Conservation (phyloP, 2,797 vertebrate species). For the Loriculus beryllinus region DNA sequence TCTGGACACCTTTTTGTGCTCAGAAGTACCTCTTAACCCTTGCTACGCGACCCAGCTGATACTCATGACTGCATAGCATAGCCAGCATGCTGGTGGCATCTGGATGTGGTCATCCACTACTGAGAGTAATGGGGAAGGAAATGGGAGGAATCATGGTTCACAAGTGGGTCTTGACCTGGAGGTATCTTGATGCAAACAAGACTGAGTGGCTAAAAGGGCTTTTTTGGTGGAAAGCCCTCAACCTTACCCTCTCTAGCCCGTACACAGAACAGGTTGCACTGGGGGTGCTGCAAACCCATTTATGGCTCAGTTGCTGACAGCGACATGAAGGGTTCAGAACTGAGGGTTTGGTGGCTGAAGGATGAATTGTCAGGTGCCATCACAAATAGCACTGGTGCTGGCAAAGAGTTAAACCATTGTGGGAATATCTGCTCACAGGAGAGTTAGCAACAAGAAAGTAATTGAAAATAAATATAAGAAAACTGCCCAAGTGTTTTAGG, state of each 20-base stretch:
- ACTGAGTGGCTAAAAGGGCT: background rate
- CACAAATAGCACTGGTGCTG: no score
- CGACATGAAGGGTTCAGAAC: background rate
- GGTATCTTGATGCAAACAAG: background rate
- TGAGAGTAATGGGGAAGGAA: background rate
- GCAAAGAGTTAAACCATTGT: background rate
- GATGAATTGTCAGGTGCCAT: background rate
- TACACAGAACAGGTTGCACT: background rate
- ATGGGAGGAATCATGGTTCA: background rate
- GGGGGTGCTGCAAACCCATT: background rate
- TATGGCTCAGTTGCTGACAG: background rate
- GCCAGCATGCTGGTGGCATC: background rate
- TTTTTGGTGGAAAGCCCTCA: background rate
- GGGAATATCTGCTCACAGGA: background rate
- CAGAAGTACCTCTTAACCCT: background rate
- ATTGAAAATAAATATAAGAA: background rate
- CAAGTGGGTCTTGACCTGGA: background rate
- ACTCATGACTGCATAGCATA: background rate
- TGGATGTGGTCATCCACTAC: background rate
- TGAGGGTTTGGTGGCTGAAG: background rate
- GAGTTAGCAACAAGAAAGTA: background rate
- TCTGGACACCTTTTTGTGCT: background rate
- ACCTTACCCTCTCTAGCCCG: background rate
- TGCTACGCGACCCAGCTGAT: accelerated
- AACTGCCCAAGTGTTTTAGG: background rate